Conservation (phyloP, 2,113 vertebrate genomes). For the Lathamus discolor region DNA sequence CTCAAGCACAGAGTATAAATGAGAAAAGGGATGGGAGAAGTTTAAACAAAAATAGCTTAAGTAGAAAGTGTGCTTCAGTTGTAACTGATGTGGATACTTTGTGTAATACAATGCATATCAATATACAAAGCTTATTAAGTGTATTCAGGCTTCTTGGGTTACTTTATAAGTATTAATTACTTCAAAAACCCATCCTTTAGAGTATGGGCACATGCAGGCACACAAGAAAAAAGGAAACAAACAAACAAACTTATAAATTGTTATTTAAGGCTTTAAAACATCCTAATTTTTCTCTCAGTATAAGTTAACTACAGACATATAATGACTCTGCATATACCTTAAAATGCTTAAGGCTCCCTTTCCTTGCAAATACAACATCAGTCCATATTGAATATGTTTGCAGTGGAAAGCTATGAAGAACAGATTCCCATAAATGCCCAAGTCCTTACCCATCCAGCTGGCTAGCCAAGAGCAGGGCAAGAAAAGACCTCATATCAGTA, state of each 20-base stretch:
- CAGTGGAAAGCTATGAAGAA: background rate
- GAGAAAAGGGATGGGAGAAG: background rate
- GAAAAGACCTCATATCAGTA: background rate
- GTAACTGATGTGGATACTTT: background rate
- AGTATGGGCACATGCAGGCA: background rate
- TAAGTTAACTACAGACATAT: background rate
- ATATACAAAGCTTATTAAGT: background rate
- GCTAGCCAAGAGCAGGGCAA: background rate
- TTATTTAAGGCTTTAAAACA: background rate
- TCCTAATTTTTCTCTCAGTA: background rate
- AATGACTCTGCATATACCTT: background rate
- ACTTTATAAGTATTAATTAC: background rate
- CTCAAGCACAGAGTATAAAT: background rate
- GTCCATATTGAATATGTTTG: background rate
- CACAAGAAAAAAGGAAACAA: accelerated
- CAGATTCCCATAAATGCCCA: background rate
- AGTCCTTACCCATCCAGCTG: background rate
- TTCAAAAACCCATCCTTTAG: background rate
- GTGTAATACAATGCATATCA: background rate
- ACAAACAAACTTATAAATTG: background rate
- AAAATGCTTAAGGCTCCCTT: background rate
- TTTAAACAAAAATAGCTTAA: background rate
- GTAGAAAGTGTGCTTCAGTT: background rate
- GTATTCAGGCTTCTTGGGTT: background rate
- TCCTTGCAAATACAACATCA: background rate